These are phyloP conservation scores for Lissocephala sabroskyi DNA, from an alignment of 2,888 invertebrate species.

Conservation along the genomic window DNA sequence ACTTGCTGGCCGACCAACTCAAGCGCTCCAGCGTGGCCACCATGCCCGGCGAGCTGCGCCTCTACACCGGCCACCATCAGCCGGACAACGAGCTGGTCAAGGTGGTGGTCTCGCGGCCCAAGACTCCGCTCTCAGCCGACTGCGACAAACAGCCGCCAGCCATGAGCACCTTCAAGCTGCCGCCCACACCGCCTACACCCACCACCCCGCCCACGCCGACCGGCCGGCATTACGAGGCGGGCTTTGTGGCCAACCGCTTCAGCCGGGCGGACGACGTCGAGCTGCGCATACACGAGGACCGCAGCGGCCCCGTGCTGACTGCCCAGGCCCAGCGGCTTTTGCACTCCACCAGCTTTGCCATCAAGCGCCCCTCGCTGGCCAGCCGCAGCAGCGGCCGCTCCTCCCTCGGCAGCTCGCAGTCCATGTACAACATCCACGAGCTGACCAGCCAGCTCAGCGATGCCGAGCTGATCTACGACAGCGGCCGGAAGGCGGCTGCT, in stretches of 20 bases:
- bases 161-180: conserved; percentile 50
- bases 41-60: conserved; percentile 34
- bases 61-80: conserved; percentile 27
- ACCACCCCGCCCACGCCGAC: conserved; percentile 21
- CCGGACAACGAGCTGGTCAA: conserved; percentile 42
- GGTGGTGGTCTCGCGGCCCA: conserved; percentile 40
- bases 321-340: conserved; percentile 54
- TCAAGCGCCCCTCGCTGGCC: conserved; percentile 67
- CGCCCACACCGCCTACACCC: conserved; percentile 12
- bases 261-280: conserved; percentile 27
- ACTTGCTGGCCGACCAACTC: conserved; percentile 19
- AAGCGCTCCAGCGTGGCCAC: conserved; percentile 46
- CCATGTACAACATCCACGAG: conserved; percentile 68
- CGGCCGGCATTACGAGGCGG: conserved; percentile 33
- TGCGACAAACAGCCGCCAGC: conserved; percentile 34
- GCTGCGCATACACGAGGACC: conserved; percentile 37
- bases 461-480: conserved; percentile 43
- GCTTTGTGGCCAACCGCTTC: conserved; percentile 51
- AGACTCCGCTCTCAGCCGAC: conserved; percentile 34
- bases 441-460: conserved; percentile 42
- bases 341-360: conserved; percentile 70
- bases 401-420: conserved; percentile 58
- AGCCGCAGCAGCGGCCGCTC: conserved; percentile 48
- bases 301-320: conserved; percentile 34
- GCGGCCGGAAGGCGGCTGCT: conserved; percentile 55